Base-by-base conservation (phyloP, 2,888 invertebrate genomes). In the Caenorhabditis japonica region DNA sequence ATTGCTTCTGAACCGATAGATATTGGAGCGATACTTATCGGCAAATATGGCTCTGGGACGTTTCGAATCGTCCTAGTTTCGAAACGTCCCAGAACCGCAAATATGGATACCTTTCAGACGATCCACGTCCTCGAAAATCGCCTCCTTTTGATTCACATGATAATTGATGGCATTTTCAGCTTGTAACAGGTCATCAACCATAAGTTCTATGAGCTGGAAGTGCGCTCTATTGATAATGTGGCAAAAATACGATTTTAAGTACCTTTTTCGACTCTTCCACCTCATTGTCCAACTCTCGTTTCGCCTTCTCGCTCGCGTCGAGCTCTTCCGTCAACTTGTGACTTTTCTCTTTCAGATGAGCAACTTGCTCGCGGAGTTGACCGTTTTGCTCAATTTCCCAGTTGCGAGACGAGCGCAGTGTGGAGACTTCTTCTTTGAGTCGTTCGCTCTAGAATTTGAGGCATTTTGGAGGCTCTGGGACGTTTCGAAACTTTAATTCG, bases 351-450 rank as follows among this genome's bases (percentile, higher is more conserved):
- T 80, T 82, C 30, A 77, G 19, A 55, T 77, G 71, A 34, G 68
- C 72, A 1, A 84, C 47, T 52, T 84, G 80, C n/a, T 86, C 81
- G 7, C 82, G 49, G 13, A 86, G 68, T 17, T 68, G 66, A 7
- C 80, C 82, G 61, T 85, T 86, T 69, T 86, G 83, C 38, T 76
- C 72, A 23, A 86, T 58, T 49, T 83, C 81, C 84, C 84, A 86
- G 33, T 86, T 84, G 0, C 86, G 64, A 0, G 83, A 80, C 4
- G 74, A 75, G 21, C 84, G 79, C 1, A 86, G 75, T 12, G 82
- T 80, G 15, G 82, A 83, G n/a, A 79, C 77, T 36, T 79, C 76
- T 25, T 77, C 74, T 51, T 70, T 62, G 41, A 86, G 66, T 15
- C 72, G 55, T 5, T 80, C 83, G 3, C 59, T 75, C 84, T 84